Base-by-base conservation (phyloP, 2,888 invertebrate species). In the Drosophila testacea region DNA sequence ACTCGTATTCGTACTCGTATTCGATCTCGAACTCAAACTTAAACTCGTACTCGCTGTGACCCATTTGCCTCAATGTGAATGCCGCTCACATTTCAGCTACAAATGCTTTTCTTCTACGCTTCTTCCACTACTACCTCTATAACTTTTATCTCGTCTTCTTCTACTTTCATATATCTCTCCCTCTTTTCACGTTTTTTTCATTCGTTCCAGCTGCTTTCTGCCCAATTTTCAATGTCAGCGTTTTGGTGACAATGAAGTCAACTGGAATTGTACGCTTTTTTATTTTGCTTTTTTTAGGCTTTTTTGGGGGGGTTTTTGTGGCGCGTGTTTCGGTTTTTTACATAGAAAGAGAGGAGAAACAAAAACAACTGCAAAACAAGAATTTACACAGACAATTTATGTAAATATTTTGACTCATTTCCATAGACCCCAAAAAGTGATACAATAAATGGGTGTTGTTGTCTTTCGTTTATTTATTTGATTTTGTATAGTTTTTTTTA, bases 1-100 rank as follows among this genome's bases (percentile, higher is more conserved):
- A 32, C 16, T 41, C 27, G 3, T 4, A 38, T 7, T 27, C 51
- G 28, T 10, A 39, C 3, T 39, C 16, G 16, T 5, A 55, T 5
- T 54, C 32, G 2, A 32, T 22, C 30, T 42, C 32, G 6, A 34
- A 34, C 22, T 44, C 55, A n/a, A 27, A 34, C 27, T 42, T 42
- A 32, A 7, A 22, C 22, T 54, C 32, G 11, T n/a, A 16, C 13
- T 41, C 46, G 47, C 60, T 52, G 42, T 83, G 86, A 86, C 83
- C 83, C 83, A 83, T 77, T 83, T 86, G 83, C 74, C 81, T 79
- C 83, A 86, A 83, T 81, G 86, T 57, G 70, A 77, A 55, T 70
- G 77, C 77, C 65, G 69, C 72, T 86, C 83, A 73, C 86, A 83
- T 83, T 83, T 86, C 81, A 63, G 54, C 52, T 16, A 27, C 63